phyloP scores from a whole-genome alignment of 1,140 invertebrate species.

The Drosophila saltans region DNA sequence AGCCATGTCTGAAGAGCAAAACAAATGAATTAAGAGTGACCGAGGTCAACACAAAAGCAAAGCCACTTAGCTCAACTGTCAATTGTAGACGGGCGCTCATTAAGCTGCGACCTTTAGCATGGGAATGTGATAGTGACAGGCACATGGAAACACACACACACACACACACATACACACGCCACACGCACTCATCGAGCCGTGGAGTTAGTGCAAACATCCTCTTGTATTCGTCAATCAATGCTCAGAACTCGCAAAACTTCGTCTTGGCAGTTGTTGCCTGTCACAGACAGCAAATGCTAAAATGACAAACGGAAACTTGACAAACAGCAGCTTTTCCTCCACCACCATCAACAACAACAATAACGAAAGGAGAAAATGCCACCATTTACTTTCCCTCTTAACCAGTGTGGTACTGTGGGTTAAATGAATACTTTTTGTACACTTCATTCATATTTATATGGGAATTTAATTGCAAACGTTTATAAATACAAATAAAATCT shows the following conservation, averaged over 20 bases:
- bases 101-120: conserved; percentile 71
- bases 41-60: conserved; percentile 31
- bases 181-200: conserved; percentile 27
- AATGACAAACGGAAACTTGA: conserved; percentile 73
- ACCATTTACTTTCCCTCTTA: background rate
- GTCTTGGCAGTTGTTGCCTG: conserved; percentile 67
- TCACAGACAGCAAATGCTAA: conserved; percentile 68
- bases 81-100: conserved; percentile 75
- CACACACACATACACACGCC: conserved; percentile 11
- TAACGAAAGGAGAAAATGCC: background rate
- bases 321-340: conserved; percentile 49
- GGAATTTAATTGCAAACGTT: no score
- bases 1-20: conserved; percentile 46
- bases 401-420: background rate
- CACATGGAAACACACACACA: background rate
- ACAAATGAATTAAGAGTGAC: conserved; percentile 46
- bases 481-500: no score
- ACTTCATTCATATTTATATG: no score
- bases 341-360: conserved; percentile 20
- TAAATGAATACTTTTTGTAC: no score
- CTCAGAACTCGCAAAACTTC: conserved; percentile 53
- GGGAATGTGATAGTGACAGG: conserved; percentile 60
- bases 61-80: conserved; percentile 70
- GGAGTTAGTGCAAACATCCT: conserved; percentile 36
- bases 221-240: conserved; percentile 67